A percentile compares a stretch with the other conserved stretches of the same genome.
phyloP scores from a whole-genome alignment of 2,888 invertebrate species.

The Rhagium mordax region DNA sequence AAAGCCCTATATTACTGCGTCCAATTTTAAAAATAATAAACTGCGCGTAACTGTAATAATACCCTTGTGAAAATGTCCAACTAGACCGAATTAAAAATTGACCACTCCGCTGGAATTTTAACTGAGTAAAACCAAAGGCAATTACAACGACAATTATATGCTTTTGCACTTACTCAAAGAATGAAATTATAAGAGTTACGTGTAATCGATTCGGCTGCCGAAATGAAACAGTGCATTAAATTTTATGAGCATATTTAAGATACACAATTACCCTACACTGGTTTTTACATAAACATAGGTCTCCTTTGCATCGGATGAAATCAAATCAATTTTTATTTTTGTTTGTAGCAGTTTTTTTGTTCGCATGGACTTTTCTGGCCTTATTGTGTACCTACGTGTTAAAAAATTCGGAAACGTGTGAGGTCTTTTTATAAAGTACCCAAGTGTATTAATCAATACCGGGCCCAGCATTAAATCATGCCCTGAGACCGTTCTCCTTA shows the following conservation, averaged over 20 bases:
- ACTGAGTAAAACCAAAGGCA: background rate
- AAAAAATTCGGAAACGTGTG: constrained; percentile 53
- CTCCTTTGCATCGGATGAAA: background rate
- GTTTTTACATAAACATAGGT: constrained; percentile 19
- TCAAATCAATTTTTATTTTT: constrained; percentile 10
- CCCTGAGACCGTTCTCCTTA: constrained; percentile 53
- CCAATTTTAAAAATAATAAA: background rate
- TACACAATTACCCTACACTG: constrained; percentile 3
- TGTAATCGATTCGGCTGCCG: constrained; percentile 5
- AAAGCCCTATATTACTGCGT: background rate
- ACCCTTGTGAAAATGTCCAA: background rate
- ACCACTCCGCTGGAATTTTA: background rate
- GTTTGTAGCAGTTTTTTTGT: constrained; percentile 5
- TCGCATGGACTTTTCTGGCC: background rate
- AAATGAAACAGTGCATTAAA: constrained; percentile 16
- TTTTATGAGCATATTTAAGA: background rate
- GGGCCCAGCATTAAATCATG: constrained; percentile 53
- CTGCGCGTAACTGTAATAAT: background rate
- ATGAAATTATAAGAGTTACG: constrained; percentile 7
- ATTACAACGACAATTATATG: constrained; percentile 9
- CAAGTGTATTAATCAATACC: constrained; percentile 55
- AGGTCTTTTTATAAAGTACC: constrained; percentile 57
- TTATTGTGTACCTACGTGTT: constrained; percentile 37
- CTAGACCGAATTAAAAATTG: background rate
- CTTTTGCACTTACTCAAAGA: constrained; percentile 3